A percentile compares a stretch with the other conserved stretches of the same genome.
Conservation (phyloP, 2,113 vertebrate genomes). For the Antennarius striatus region DNA sequence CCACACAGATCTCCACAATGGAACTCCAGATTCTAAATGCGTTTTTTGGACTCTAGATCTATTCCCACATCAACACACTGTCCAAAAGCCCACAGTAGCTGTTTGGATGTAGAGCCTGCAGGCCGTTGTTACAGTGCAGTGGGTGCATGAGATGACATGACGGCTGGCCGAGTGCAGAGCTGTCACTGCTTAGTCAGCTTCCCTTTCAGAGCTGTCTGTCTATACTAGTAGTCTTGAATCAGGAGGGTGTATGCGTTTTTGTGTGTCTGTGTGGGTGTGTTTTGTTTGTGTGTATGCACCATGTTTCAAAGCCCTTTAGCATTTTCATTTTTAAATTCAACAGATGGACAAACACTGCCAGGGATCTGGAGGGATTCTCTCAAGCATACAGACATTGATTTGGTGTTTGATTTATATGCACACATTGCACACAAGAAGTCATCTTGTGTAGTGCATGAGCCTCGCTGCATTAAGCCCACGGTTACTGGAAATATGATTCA, state of each 20-base stretch:
- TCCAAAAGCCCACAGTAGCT: conserved; percentile 21
- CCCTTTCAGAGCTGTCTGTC: conserved; percentile 52
- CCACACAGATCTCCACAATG: conserved; percentile 2
- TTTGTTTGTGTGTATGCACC: conserved; percentile 15
- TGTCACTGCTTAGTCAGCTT: conserved; percentile 66
- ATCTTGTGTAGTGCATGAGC: conserved; percentile 1
- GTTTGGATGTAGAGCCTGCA: conserved; percentile 1
- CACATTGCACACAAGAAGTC: conserved; percentile 20
- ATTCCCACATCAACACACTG: background rate
- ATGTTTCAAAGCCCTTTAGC: conserved; percentile 55
- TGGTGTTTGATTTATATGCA: conserved; percentile 33
- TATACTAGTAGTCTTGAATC: conserved; percentile 46
- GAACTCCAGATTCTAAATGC: background rate
- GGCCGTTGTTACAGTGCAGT: conserved; percentile 31
- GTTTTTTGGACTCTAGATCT: background rate
- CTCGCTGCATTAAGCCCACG: conserved; percentile 7
- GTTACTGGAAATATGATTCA: conserved; percentile 7
- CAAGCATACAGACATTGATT: conserved; percentile 33
- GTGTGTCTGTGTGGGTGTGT: background rate
- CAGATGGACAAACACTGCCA: conserved; percentile 57
- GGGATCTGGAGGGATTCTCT: conserved; percentile 35
- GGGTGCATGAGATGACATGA: conserved; percentile 44
- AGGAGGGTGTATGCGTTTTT: conserved; percentile 6
- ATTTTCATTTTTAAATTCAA: conserved; percentile 47
- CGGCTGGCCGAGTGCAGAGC: conserved; percentile 50